A percentile compares a stretch with the other conserved stretches of the same genome.
These are phyloP conservation scores for Epirrita christyi DNA, from an alignment of 2,888 invertebrate genomes.

Conservation along the genomic window DNA sequence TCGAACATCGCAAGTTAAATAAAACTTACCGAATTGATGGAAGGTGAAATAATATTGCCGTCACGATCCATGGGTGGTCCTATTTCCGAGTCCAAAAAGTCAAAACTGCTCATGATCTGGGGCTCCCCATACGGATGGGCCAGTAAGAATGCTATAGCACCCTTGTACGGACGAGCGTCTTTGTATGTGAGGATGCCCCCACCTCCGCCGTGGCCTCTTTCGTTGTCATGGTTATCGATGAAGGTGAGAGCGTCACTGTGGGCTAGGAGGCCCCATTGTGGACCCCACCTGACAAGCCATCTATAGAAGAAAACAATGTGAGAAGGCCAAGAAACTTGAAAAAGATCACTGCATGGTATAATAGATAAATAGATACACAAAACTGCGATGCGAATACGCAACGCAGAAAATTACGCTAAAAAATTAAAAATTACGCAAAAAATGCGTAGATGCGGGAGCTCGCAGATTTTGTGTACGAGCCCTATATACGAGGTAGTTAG, in stretches of 20 bases:
- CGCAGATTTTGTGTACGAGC: too few species aligned
- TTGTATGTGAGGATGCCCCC: constrained; percentile 87
- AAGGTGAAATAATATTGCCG: constrained; percentile 87
- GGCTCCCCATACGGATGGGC: constrained; percentile 93
- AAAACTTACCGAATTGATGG: constrained; percentile 81
- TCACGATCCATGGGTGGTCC: constrained; percentile 88
- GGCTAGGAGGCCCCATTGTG: constrained; percentile 86
- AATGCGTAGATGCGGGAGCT: too few species aligned
- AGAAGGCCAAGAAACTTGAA: too few species aligned
- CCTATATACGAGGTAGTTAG: too few species aligned
- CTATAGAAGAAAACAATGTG: constrained; percentile 65
- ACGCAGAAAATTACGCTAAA: too few species aligned
- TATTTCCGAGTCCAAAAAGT: constrained; percentile 85
- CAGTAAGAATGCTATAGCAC: constrained; percentile 93
- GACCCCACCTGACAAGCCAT: constrained; percentile 86
- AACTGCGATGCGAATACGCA: too few species aligned
- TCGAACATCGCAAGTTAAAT: too few species aligned
- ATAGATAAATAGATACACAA: too few species aligned
- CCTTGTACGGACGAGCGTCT: constrained; percentile 86
- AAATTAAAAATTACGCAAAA: too few species aligned
- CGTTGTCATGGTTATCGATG: constrained; percentile 94
- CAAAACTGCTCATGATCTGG: constrained; percentile 94
- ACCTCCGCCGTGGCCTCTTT: constrained; percentile 86
- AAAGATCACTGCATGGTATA: too few species aligned
- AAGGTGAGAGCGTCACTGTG: constrained; percentile 86